A percentile compares a stretch with the other conserved stretches of the same genome.
Conservation (phyloP, 2,888 invertebrate genomes). For the Eupithecia abbreviata region DNA sequence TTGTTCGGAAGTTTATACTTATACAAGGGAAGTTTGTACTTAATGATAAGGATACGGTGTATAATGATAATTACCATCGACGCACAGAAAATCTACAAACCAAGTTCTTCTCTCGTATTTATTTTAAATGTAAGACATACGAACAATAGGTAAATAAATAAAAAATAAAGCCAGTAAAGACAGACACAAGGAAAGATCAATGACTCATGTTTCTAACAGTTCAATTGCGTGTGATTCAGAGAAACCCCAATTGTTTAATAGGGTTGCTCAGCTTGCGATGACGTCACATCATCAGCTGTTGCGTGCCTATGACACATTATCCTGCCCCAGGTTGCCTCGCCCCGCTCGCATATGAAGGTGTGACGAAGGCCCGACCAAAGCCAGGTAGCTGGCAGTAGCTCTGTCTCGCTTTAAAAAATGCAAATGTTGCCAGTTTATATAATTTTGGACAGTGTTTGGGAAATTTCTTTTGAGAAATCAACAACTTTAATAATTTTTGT, state of each 20-base stretch:
- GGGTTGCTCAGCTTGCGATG: constrained; percentile 23
- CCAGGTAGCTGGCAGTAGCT: constrained; percentile 8
- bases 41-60: no score
- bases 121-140: no score
- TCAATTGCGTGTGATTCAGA: constrained; percentile 20
- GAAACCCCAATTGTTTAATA: constrained; percentile 20
- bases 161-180: not conserved
- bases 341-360: constrained; percentile 18
- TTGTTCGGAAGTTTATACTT: no score
- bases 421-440: constrained; percentile 28
- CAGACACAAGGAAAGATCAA: not conserved
- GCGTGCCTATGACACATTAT: constrained; percentile 23
- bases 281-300: constrained; percentile 35
- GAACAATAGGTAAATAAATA: not conserved
- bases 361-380: constrained; percentile 19
- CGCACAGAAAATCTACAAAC: no score
- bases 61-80: no score
- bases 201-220: constrained; percentile 21
- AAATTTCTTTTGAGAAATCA: not conserved
- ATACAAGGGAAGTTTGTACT: no score
- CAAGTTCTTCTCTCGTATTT: no score
- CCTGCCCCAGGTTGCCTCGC: constrained; percentile 23
- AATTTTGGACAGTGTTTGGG: constrained; percentile 9
- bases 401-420: constrained; percentile 34
- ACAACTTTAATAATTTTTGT: not conserved